Evolutionary conservation across 2,797 vertebrate genomes (phyloP), one percentile per base, ranked within the genome.

Genomic region (Acanthurus leucopareius): DNA sequence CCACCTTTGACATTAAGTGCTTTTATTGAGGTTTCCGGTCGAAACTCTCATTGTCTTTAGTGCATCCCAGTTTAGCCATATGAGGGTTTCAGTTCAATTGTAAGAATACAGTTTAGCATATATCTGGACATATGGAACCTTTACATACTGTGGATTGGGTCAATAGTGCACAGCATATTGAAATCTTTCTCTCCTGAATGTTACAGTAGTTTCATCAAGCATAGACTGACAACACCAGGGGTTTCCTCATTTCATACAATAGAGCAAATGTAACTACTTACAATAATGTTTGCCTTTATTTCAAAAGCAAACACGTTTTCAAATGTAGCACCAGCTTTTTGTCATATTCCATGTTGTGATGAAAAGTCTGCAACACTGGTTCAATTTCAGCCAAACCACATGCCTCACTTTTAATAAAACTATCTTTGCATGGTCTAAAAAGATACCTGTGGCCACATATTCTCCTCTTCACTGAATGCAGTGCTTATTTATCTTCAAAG

Each of bases 401-500:
- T 35, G 32, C 32, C 1, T 6, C 32, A 7, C 32, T 35, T 7
- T 35, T 35, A 35, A 35, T 35, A 35, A 35, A 35, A 35, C 32
- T 48, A 53, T 56, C 32, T 45, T 35, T 3, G 49, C 4, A 58
- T 44, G 14, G 15, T 14, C 11, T 20, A 15, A 22, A 28, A 2
- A 44, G 17, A 47, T 17, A 52, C 22, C 20, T 42, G 10, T 47
- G 32, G 8, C 4, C 15, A 45, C 35, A 59, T 61, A 15, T 40
- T 15, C 38, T 5, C 5, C 0, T 45, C 51, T 35, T 7, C 32
- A 35, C 32, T 35, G 32, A 35, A 44, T 20, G 7, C 19, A 14
- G 28, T 14, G 1, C 58, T 53, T 65, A 65, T 71, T 57, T 52
- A 53, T 62, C 20, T 8, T 62, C 17, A n/a, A 11, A 49, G 47